Base-by-base conservation (phyloP, 2,888 invertebrate genomes). In the Epistrophella euchroma region DNA sequence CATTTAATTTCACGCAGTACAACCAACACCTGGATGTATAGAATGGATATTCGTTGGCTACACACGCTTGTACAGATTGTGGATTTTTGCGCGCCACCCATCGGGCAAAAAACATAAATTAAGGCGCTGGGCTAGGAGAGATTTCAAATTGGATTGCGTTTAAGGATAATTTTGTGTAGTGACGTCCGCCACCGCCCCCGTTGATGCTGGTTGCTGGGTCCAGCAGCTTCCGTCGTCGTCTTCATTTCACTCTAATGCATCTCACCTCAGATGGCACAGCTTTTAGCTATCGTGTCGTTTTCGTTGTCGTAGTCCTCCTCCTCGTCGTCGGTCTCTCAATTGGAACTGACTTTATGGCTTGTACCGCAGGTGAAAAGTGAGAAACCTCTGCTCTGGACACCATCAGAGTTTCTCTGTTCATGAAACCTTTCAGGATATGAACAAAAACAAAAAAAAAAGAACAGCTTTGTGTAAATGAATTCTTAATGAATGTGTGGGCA, bases 1-100 rank as follows among this genome's bases (percentile, higher is more conserved):
- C 84, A 81, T 80, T 81, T 85, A 71, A 84, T 84, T 80, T 75
- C 74, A 75, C 84, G 84, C 79, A 71, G 79, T 43, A 79, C 55
- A 74, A 43, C 56, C 80, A 72, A 75, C 80, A 80, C 75, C 75
- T 84, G 75, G 75, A 55, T 62, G 68, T 58, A 25, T 25, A 15
- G 25, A 52, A 25, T 56, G 50, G 56, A 77, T 56, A 25, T 50
- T 71, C 62, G 17, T 37, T 52, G 15, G 50, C 15, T 68, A 50
- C 50, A 50, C 19, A 19, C 66, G 25, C 15, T 28, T 50, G 28
- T 9, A 22, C 15, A 40, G 13, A 1, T 22, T 5, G 9, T 37
- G 22, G 19, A 47, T 35, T 35, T 35, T 32, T 11, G 47, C 11
- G 19, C 47, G 47, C 47, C 66, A 66, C 55, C 60, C 47, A 74